Conservation (phyloP, 2,797 vertebrate species). For the Merluccius polli region DNA sequence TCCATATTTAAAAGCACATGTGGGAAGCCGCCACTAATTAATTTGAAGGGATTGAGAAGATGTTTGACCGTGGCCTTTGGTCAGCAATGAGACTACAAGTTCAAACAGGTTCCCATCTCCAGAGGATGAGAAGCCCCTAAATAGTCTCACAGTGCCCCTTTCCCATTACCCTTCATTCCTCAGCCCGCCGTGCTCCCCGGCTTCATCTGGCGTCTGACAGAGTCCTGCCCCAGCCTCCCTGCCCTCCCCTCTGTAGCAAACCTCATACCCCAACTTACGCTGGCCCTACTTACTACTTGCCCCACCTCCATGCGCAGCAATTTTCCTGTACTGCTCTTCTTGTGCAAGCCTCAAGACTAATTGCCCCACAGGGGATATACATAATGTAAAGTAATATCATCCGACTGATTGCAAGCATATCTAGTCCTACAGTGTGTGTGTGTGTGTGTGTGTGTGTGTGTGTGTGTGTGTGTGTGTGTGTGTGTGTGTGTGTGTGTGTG, state of each 20-base stretch:
- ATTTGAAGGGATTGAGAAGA: not conserved
- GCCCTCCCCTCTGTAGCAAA: not conserved
- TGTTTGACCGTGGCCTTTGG: not conserved
- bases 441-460: not conserved
- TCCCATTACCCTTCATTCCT: too few relatives aligned
- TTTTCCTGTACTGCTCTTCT: not conserved
- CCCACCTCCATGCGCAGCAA: not conserved
- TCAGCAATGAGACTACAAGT: not conserved
- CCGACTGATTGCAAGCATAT: not conserved
- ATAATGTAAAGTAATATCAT: conserved; percentile 1
- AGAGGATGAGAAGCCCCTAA: not conserved
- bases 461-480: too few relatives aligned
- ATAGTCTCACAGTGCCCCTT: too few relatives aligned
- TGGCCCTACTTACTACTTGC: not conserved
- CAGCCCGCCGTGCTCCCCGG: too few relatives aligned
- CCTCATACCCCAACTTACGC: not conserved
- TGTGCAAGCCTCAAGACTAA: not conserved
- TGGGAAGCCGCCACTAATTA: not conserved
- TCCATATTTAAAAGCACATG: not conserved
- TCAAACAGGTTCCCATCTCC: not conserved
- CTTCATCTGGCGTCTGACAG: not conserved
- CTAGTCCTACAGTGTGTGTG: not conserved
- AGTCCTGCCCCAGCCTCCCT: not conserved
- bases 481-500: too few relatives aligned
- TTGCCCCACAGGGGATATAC: not conserved